Evolutionary conservation across 2,797 vertebrate genomes (phyloP), one percentile per base, ranked within the genome.

Genomic region (Lithobates sylvaticus): DNA sequence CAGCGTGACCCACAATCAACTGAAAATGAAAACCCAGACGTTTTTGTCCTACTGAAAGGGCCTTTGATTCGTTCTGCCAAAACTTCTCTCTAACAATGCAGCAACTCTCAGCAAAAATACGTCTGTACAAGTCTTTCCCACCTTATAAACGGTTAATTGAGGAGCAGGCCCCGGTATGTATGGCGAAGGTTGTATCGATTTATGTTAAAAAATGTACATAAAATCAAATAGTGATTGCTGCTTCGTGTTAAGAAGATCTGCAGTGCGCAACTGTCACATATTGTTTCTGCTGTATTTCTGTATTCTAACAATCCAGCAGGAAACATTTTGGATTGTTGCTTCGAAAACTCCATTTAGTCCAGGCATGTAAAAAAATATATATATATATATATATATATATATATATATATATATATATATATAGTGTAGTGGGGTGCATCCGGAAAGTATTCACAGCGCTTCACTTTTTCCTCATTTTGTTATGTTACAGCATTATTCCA

Each of bases 11-110:
- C 65, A 47, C 70, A 79, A 87, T 84, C 76, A 83, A 87, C 67
- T 71, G 58, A 82, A 78, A 81, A 27, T 32, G 36, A 39, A 74
- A 83, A 78, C 76, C 75, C 76, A 87, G 68, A 87, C 39, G 6
- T 73, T 70, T 58, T 29, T 78, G 69, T 23, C 68, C 54, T 72
- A 10, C 69, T 87, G 39, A 87, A 79, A 74, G 69, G 26, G 61
- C 32, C 86, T 84, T 87, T 87, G 86, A 87, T 87, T 74, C 29
- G 32, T 73, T 34, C 68, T 78, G 86, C 86, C 86, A 87, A 87
- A 78, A 79, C 67, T 70, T 72, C 74, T 16, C 78, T 67, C 42
- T 84, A 75, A 87, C 81, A 84, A 83, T 79, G 70, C 64, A 68
- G 32, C 61, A 54, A 73, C 50, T 72, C 50, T 79, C 70, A 61